These are phyloP conservation scores for Nephrotoma flavescens DNA, from an alignment of 2,888 invertebrate species.

Conservation along the genomic window DNA sequence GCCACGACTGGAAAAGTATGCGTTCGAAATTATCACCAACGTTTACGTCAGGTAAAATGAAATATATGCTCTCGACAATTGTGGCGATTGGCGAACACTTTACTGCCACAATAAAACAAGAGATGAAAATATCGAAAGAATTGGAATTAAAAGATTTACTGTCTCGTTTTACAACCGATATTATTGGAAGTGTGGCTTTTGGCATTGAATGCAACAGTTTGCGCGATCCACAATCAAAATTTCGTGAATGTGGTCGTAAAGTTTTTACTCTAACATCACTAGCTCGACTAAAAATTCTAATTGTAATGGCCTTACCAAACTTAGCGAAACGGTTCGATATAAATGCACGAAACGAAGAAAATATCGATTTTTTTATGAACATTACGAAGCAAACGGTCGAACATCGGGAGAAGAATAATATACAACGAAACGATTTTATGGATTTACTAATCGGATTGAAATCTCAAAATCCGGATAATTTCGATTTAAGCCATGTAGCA, in stretches of 20 bases:
- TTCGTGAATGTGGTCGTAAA: conserved; percentile 18
- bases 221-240: conserved; percentile 25
- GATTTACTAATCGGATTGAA: conserved; percentile 38
- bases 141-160: conserved; percentile 31
- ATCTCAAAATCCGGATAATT: conserved; percentile 13
- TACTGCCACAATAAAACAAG: neutral
- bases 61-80: conserved; percentile 29
- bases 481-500: conserved; percentile 21
- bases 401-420: conserved; percentile 28
- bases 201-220: conserved; percentile 33
- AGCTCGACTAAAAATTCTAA: neutral
- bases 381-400: conserved; percentile 30
- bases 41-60: conserved; percentile 36
- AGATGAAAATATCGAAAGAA: neutral
- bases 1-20: conserved; percentile 31
- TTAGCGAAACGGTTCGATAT: conserved; percentile 13
- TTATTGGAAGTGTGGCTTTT: conserved; percentile 34
- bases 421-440: conserved; percentile 33
- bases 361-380: conserved; percentile 22
- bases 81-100: conserved; percentile 8
- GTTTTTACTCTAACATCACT: conserved; percentile 10
- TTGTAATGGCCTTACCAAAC: neutral
- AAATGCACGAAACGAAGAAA: conserved; percentile 14
- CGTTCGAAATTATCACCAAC: conserved; percentile 33
- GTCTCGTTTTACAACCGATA: conserved; percentile 34